Base-by-base conservation (phyloP, 2,113 vertebrate genomes). In the Rana temporaria region DNA sequence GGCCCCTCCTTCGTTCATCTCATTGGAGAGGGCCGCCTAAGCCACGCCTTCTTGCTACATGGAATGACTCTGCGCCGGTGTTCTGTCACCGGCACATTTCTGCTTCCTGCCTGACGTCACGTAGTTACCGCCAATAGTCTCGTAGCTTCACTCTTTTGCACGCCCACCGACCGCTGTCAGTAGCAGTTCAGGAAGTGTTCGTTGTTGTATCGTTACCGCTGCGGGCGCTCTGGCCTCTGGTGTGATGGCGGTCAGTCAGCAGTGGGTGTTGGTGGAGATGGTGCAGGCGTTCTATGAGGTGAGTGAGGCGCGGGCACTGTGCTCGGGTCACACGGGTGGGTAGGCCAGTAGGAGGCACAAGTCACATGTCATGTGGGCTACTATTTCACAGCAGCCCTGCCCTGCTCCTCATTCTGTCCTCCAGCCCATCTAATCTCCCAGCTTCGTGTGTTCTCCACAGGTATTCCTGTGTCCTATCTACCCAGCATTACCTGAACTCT, bases 181-280 rank as follows among this genome's bases (percentile, higher is more conserved):
- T 30, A 8, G 26, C 53, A 22, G 14, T 79, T 24, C 84, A 81
- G 88, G 89, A 88, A 88, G 84, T 26, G n/a, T 8, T 1, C 4
- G 0, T n/a, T 7, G 0, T 60, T 17, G 32, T 15, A 30, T 68
- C 55, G 55, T 22, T 78, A 26, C 19, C 42, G 32, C 20, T 42
- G 12, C 24, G 42, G 42, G 8, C 12, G 63, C 65, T 34, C 19
- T 60, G 22, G 70, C 79, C 63, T 82, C 79, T 70, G 86, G 48
- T 38, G 1, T 11, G 1, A 92, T 95, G 92, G 92, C 91, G 86
- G 91, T 94, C 18, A 94, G 96, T 2, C 96, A 98, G 90, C 97
- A 98, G 85, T 99, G 97, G 97, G 96, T 98, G 59, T 86, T 99
- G 88, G 97, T 99, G 85, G 97, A 98, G 89, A 98, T 98, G 97